Evolutionary conservation across 2,113 vertebrate species (phyloP).

Genomic region (Fregata magnificens): DNA sequence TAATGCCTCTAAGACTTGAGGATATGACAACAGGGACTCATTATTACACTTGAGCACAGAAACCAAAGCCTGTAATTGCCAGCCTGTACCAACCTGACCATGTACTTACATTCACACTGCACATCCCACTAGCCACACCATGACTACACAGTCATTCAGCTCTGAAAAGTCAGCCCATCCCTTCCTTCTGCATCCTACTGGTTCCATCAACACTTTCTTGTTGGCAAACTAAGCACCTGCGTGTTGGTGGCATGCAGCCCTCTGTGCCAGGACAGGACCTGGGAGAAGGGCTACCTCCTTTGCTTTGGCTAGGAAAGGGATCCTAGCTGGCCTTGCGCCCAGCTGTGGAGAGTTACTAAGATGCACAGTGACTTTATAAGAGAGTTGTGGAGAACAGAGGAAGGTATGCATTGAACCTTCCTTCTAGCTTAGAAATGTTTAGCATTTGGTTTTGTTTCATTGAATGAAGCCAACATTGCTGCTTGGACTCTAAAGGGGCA

Average conservation of each 20-base stretch:
- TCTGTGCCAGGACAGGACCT: not conserved
- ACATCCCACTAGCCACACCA: not conserved
- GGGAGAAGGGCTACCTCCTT: not conserved
- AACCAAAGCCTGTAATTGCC: not conserved
- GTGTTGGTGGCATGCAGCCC: accelerated
- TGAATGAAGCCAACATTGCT: not conserved
- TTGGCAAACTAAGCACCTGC: not conserved
- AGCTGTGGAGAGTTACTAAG: not conserved
- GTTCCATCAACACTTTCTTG: not conserved
- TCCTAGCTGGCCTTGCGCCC: not conserved
- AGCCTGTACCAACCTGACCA: not conserved
- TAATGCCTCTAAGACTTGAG: not conserved
- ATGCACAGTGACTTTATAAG: not conserved
- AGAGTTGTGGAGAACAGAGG: not conserved
- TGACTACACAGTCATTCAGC: accelerated
- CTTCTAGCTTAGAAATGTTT: not conserved
- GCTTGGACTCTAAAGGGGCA: not conserved
- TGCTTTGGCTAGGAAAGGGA: not conserved
- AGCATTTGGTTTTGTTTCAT: not conserved
- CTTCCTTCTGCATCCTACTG: not conserved
- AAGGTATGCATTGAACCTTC: not conserved
- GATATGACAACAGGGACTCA: not conserved
- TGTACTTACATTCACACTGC: too few relatives aligned
- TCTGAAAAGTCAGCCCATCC: not conserved
- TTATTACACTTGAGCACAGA: not conserved